Percentiles rank a stretch among this genome's conserved stretches.
Evolutionary conservation across 2,113 vertebrate species (phyloP).

Genomic region (Fregetta grallaria): DNA sequence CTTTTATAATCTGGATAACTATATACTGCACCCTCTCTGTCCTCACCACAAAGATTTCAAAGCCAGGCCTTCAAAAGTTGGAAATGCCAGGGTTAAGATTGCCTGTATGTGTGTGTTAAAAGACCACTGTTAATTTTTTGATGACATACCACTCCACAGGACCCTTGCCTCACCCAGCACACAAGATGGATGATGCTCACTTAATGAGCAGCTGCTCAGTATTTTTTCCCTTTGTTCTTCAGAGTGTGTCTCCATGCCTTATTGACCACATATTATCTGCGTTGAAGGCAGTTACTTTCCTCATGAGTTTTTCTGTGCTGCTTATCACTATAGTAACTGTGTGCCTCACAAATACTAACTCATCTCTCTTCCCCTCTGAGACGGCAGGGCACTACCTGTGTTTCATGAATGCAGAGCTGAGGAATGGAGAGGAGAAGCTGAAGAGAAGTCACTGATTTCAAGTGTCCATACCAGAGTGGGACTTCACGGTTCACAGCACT

Average conservation of each 20-base stretch:
- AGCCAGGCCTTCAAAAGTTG: neutral
- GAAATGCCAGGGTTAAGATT: neutral
- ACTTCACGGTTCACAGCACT: neutral
- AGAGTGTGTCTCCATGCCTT: neutral
- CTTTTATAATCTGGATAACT: neutral
- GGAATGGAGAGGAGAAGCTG: neutral
- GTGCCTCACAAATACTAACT: constrained; percentile 11
- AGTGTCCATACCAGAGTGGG: neutral
- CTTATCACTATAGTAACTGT: constrained; percentile 58
- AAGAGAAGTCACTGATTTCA: neutral
- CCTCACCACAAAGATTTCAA: neutral
- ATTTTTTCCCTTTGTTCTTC: neutral
- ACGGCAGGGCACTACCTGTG: neutral
- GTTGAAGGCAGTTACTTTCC: constrained; percentile 28
- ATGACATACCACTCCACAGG: neutral
- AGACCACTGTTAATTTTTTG: neutral
- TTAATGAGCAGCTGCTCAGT: constrained; percentile 29
- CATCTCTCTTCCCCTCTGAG: neutral
- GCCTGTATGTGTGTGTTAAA: neutral
- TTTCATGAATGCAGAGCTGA: neutral
- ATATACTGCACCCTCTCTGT: neutral
- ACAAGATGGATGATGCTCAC: constrained; percentile 28
- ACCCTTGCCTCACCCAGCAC: neutral
- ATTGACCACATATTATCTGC: neutral
- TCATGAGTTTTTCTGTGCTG: constrained; percentile 5